Conservation (phyloP, 1,140 invertebrate species). For the Cataglyphis hispanica region DNA sequence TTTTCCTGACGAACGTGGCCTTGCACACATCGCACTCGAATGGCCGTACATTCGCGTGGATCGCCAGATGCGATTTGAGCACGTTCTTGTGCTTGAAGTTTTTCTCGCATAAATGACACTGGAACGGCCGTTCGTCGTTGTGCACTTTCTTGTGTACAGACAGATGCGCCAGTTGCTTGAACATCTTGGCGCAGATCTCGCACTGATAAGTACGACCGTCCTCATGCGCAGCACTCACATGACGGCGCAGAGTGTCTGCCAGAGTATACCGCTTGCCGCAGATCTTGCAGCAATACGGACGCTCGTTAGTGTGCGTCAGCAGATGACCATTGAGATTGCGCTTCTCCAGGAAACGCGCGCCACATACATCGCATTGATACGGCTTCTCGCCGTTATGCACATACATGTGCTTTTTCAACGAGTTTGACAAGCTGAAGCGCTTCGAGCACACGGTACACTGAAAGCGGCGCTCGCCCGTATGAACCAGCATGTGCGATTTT, state of each 20-base stretch:
- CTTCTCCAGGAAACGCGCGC: constrained; percentile 84
- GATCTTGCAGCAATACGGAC: constrained; percentile 82
- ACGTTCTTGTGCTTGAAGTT: constrained; percentile 84
- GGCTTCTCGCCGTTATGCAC: constrained; percentile 89
- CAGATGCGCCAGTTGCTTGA: constrained; percentile 86
- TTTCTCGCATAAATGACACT: constrained; percentile 88
- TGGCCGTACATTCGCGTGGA: constrained; percentile 80
- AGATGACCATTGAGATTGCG: constrained; percentile 84
- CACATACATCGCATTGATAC: constrained; percentile 88
- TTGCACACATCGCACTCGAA: constrained; percentile 83
- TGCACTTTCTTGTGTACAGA: constrained; percentile 88
- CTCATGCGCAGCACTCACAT: constrained; percentile 79
- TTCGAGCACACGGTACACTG: constrained; percentile 88
- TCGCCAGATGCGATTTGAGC: constrained; percentile 79
- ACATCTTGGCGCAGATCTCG: constrained; percentile 83
- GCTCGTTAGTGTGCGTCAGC: constrained; percentile 86
- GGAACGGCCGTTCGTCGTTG: constrained; percentile 91
- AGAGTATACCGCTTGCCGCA: constrained; percentile 84
- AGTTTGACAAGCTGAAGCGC: constrained; percentile 90
- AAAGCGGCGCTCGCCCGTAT: constrained; percentile 89
- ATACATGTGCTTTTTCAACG: constrained; percentile 88
- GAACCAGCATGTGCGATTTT: constrained; percentile 90
- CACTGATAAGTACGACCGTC: constrained; percentile 80
- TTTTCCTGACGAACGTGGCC: constrained; percentile 80
- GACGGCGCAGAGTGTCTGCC: constrained; percentile 79